phyloP scores from a whole-genome alignment of 2,888 invertebrate genomes.

The Aelia acuminata region DNA sequence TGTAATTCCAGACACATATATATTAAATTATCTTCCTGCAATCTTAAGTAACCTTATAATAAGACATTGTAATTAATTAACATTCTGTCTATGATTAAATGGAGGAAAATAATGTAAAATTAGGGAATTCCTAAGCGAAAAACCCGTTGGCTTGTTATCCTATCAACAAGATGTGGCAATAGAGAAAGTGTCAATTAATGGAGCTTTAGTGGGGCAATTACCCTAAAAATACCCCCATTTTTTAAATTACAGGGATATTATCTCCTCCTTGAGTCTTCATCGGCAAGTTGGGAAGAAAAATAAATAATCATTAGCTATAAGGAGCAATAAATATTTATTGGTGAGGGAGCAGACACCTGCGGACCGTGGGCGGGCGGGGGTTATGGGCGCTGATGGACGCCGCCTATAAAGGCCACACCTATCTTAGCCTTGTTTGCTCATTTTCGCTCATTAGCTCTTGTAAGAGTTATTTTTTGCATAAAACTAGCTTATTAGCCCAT shows the following conservation, averaged over 20 bases:
- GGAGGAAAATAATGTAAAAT: no score
- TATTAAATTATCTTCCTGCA: no score
- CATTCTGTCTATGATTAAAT: no score
- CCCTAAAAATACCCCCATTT: conserved; percentile 28
- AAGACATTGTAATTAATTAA: neutral
- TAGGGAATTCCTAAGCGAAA: neutral
- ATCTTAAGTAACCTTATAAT: no score
- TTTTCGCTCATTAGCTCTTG: neutral
- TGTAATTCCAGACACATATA: no score
- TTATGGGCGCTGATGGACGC: neutral
- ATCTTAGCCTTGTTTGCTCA: neutral
- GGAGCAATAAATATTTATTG: conserved; percentile 41
- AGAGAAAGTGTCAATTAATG: conserved; percentile 30
- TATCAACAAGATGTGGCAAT: neutral
- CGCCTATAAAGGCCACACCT: conserved; percentile 34
- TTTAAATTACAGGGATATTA: conserved; percentile 21
- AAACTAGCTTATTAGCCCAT: neutral
- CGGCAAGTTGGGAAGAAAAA: neutral
- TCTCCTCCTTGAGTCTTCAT: conserved; percentile 12
- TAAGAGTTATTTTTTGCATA: neutral
- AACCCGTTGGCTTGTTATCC: neutral
- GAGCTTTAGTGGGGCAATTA: neutral
- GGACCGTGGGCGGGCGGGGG: neutral
- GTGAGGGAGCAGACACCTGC: neutral
- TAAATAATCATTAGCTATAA: conserved; percentile 48